These are phyloP conservation scores for Ashinkailepas kermadecensis DNA, from an alignment of 2,888 invertebrate species.

Conservation along the genomic window DNA sequence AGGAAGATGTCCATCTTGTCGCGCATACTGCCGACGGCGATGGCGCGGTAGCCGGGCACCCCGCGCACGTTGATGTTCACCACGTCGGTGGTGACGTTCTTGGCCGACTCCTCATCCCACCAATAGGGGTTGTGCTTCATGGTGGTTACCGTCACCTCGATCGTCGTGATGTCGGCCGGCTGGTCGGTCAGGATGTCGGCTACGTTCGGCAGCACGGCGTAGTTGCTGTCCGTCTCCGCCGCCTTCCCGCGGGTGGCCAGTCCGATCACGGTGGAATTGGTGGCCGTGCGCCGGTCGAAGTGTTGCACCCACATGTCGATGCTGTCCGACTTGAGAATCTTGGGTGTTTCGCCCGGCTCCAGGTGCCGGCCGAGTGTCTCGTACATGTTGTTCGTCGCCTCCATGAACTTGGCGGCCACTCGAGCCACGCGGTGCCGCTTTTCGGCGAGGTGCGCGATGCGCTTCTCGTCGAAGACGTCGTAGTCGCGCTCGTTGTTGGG, in stretches of 20 bases:
- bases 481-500: conserved; percentile 7
- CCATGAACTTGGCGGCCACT: no score
- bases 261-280: neutral
- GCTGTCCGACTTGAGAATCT: neutral
- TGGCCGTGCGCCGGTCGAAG: neutral
- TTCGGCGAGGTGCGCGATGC: neutral
- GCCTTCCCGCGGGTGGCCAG: neutral
- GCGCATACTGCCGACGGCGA: neutral
- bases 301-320: neutral
- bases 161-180: neutral
- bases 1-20: conserved; percentile 2
- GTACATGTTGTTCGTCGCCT: neutral
- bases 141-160: neutral
- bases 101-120: conserved; percentile 11
- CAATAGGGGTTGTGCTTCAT: conserved; percentile 12
- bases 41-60: neutral
- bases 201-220: neutral
- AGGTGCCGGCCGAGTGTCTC: neutral
- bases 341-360: conserved; percentile 2
- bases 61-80: neutral
- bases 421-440: neutral
- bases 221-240: conserved; percentile 1
- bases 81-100: conserved; percentile 15
- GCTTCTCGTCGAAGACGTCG: conserved; percentile 8
- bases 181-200: neutral